Evolutionary conservation across 1,140 invertebrate genomes (phyloP).

Genomic region (Heliconius eleuchia): DNA sequence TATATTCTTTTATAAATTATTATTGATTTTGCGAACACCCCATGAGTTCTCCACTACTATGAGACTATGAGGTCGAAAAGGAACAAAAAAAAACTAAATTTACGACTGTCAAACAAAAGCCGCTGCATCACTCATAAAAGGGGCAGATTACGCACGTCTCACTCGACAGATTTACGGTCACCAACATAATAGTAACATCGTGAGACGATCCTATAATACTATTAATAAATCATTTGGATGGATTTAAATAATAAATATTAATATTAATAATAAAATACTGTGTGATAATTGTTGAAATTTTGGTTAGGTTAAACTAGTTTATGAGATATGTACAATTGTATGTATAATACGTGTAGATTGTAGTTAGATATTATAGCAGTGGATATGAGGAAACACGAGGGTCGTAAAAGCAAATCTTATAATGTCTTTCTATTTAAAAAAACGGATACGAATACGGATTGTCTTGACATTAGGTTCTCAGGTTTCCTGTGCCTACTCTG

Average conservation of each 20-base stretch:
- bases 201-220: slow-evolving; percentile 15
- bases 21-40: slow-evolving; percentile 36
- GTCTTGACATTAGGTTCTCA: too few relatives aligned
- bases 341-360: too few relatives aligned
- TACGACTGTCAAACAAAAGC: slow-evolving; percentile 59
- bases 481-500: too few relatives aligned
- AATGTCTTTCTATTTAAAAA: too few relatives aligned
- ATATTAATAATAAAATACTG: not conserved
- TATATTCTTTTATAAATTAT: not conserved
- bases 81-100: slow-evolving; percentile 57
- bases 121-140: slow-evolving; percentile 72
- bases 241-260: slow-evolving; percentile 7
- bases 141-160: slow-evolving; percentile 67
- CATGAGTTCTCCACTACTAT: slow-evolving; percentile 10
- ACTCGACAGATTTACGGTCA: slow-evolving; percentile 65
- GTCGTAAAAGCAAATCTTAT: not conserved
- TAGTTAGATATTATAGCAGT: too few relatives aligned
- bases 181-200: slow-evolving; percentile 59
- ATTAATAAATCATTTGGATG: slow-evolving; percentile 8
- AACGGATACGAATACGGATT: too few relatives aligned
- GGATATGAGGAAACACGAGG: not conserved
- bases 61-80: slow-evolving; percentile 34
- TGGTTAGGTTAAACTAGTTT: not conserved
- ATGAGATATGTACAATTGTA: not conserved
- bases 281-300: not conserved